Conservation (phyloP, 2,797 vertebrate genomes). For the Anabacerthia variegaticeps region DNA sequence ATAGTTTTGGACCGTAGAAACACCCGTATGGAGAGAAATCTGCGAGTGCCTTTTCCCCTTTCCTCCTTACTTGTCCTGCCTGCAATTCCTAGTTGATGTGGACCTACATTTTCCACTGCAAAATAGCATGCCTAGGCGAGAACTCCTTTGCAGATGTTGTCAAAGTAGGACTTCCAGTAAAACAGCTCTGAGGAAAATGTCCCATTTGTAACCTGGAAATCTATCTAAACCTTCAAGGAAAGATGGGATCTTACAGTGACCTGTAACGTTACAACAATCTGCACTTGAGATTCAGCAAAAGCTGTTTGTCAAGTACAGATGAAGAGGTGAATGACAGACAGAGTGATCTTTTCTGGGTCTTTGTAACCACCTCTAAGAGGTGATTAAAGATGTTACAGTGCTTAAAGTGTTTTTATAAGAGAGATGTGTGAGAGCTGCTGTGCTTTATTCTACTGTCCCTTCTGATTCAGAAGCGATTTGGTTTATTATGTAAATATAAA, state of each 20-base stretch:
- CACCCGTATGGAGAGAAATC: background rate
- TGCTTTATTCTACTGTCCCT: background rate
- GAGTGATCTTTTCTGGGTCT: background rate
- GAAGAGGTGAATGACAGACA: background rate
- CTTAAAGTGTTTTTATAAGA: background rate
- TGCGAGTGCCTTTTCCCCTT: background rate
- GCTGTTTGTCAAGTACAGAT: background rate
- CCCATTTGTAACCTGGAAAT: background rate
- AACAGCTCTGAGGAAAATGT: background rate
- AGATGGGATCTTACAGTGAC: background rate
- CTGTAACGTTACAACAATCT: background rate
- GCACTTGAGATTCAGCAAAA: background rate
- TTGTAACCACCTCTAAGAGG: background rate
- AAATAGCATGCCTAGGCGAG: background rate
- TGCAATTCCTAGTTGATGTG: background rate
- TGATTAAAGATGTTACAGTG: background rate
- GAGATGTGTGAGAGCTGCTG: background rate
- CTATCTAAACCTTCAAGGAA: background rate
- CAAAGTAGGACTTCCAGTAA: background rate
- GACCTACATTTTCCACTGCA: background rate
- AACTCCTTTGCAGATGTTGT: background rate
- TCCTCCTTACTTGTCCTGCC: background rate
- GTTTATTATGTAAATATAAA: background rate
- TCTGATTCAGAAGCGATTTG: background rate
- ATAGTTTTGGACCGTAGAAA: background rate